Base-by-base conservation (phyloP, 2,113 vertebrate genomes). In the Calypte anna region DNA sequence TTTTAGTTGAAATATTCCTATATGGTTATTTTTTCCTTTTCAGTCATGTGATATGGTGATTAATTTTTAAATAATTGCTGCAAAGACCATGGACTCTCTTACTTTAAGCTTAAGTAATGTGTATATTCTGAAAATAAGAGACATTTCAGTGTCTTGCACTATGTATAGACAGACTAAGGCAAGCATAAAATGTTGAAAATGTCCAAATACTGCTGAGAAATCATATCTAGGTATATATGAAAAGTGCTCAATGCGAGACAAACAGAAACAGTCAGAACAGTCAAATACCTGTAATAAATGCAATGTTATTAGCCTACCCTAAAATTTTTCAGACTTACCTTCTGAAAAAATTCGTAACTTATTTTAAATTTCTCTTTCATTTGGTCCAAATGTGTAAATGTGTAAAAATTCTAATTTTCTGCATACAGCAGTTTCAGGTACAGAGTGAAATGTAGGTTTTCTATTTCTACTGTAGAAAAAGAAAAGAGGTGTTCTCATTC, bases 31-130 rank as follows among this genome's bases (percentile, higher is more conserved):
- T 17, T 16, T 15, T 54, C 20, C 8, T 8, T 86, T 66, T 91
- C 24, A 43, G 9, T 67, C 5, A 25, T 86, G 9, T 67, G 14
- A n/a, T 38, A 24, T 7, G 14, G 28, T 66, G 54, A 62, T 15
- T 55, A 78, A 30, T 19, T 81, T 82, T 61, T 14, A 53, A 64
- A 55, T 14, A 59, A 19, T 28, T 55, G 2, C n/a, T 68, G 11
- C 18, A 66, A 20, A 10, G 3, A n/a, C 3, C 9, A 7, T 0
- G 1, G 5, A 62, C 2, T 33, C 17, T 51, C 63, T 53, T 3
- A 0, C 3, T 80, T 86, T 36, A 38, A 61, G 21, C 2, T 48
- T 7, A 55, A 50, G 11, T 40, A 44, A 25, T 53, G 10, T 18
- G 3, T 4, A 31, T 17, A 3, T 75, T 83, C 19, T 63, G 77